Conservation (phyloP, 2,797 vertebrate genomes). For the Girardinus metallicus region DNA sequence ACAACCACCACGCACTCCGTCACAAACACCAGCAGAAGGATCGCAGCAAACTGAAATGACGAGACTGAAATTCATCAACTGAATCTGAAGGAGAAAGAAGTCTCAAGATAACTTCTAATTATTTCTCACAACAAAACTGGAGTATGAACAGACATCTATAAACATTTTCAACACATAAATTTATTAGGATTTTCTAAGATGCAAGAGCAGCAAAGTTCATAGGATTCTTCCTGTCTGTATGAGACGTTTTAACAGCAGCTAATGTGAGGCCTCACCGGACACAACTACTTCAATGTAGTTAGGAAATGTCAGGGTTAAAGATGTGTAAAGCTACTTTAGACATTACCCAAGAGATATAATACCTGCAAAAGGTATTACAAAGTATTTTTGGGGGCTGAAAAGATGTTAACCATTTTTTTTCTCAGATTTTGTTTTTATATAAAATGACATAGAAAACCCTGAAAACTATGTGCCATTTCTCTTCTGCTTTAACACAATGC, state of each 20-base stretch:
- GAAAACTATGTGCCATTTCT: not conserved
- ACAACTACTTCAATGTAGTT: not conserved
- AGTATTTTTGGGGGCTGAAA: not conserved
- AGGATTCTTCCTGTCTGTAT: not conserved
- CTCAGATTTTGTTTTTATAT: not conserved
- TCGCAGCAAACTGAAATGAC: slow-evolving; percentile 92
- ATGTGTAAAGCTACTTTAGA: not conserved
- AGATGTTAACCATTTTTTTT: not conserved
- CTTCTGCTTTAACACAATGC: not conserved
- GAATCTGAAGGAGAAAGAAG: not conserved
- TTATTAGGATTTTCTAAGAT: not conserved
- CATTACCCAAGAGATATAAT: not conserved
- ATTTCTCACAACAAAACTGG: not conserved
- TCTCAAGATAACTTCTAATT: not conserved
- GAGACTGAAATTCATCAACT: slow-evolving; percentile 7
- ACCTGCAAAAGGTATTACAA: not conserved
- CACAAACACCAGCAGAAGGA: slow-evolving; percentile 94
- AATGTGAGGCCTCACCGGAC: not conserved
- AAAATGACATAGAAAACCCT: not conserved
- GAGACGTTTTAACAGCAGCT: not conserved
- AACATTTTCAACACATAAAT: too few species aligned
- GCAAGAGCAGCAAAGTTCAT: not conserved
- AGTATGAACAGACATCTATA: not conserved
- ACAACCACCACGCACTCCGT: slow-evolving; percentile 97
- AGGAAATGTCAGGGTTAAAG: not conserved